Evolutionary conservation across 1,140 invertebrate species (phyloP).

Genomic region (Colletes gigas): DNA sequence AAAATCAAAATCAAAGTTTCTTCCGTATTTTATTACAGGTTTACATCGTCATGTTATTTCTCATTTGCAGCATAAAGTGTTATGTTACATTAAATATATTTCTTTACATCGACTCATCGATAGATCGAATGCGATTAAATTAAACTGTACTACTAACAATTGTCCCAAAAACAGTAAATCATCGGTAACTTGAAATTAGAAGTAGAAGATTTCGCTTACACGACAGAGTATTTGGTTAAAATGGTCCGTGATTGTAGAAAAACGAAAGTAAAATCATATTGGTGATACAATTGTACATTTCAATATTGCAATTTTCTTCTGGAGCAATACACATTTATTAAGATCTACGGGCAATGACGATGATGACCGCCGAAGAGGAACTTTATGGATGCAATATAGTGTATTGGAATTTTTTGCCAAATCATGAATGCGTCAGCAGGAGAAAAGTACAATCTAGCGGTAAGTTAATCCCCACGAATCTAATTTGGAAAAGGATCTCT

Average conservation of each 20-base stretch:
- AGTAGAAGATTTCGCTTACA: neutral
- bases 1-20: neutral
- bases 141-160: neutral
- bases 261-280: neutral
- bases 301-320: neutral
- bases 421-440: slow-evolving; percentile 29
- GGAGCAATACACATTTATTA: neutral
- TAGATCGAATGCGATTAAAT: neutral
- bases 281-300: neutral
- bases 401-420: slow-evolving; percentile 53
- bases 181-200: slow-evolving; percentile 26
- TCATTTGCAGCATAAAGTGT: no score
- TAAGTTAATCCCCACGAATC: slow-evolving; percentile 26
- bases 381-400: slow-evolving; percentile 49
- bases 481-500: neutral
- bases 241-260: neutral
- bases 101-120: no score
- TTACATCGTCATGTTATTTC: no score
- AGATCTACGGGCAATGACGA: neutral
- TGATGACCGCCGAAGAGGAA: slow-evolving; percentile 34
- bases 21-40: no score
- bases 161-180: slow-evolving; percentile 9
- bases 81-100: neutral
- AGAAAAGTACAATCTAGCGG: slow-evolving; percentile 27
- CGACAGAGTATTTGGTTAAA: slow-evolving; percentile 5